A percentile compares a stretch with the other conserved stretches of the same genome.
phyloP scores from a whole-genome alignment of 1,140 invertebrate species.

The Nylanderia fulva region DNA sequence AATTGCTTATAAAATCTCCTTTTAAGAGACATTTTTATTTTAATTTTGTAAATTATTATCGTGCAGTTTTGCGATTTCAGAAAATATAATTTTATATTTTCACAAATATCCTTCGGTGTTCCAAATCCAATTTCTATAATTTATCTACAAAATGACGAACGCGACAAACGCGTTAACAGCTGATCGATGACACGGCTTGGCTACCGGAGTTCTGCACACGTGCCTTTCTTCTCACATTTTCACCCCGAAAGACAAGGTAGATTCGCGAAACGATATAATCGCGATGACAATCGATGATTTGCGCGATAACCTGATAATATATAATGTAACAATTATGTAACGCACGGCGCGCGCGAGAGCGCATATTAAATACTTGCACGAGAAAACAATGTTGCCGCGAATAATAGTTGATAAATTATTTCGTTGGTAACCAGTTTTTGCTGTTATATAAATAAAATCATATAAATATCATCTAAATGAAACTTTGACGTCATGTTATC shows the following conservation, averaged over 20 bases:
- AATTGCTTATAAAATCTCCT: too few species aligned
- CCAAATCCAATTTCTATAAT: not conserved
- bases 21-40: not conserved
- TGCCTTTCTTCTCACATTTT: not conserved
- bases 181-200: not conserved
- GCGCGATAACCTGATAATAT: slow-evolving; percentile 33
- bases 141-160: not conserved
- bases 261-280: slow-evolving; percentile 24
- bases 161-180: not conserved
- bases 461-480: too few species aligned
- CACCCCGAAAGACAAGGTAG: slow-evolving; percentile 5
- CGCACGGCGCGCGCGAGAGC: not conserved
- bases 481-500: too few species aligned
- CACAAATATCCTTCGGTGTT: not conserved
- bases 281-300: slow-evolving; percentile 35
- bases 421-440: too few species aligned
- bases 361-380: not conserved
- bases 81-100: not conserved
- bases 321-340: slow-evolving; percentile 61
- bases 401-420: slow-evolving; percentile 11
- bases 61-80: not conserved
- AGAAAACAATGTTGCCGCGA: slow-evolving; percentile 27
- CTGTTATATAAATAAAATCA: too few species aligned
- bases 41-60: not conserved
- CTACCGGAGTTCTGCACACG: not conserved